phyloP scores from a whole-genome alignment of 2,797 vertebrate species.

The Anabacerthia variegaticeps region DNA sequence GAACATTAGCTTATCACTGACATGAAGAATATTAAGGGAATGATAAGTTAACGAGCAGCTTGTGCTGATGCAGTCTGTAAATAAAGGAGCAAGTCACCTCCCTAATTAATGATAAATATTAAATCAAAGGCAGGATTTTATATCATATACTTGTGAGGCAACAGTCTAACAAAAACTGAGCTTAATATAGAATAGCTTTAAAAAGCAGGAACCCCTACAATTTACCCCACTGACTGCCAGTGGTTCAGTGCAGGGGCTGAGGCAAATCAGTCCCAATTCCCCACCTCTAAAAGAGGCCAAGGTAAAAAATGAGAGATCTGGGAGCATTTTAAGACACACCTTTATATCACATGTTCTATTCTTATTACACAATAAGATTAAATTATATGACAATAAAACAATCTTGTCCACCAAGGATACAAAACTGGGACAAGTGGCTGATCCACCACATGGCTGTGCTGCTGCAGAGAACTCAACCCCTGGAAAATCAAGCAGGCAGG shows the following conservation, averaged over 20 bases:
- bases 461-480: neutral
- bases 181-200: neutral
- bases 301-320: neutral
- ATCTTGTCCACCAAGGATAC: neutral
- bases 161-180: neutral
- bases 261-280: neutral
- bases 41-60: conserved; percentile 51
- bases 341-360: neutral
- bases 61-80: conserved; percentile 44
- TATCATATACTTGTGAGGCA: neutral
- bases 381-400: neutral
- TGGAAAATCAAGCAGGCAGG: neutral
- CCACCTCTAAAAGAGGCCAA: neutral
- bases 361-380: neutral
- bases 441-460: accelerated
- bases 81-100: conserved; percentile 50
- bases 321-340: neutral
- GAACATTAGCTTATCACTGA: conserved; percentile 16
- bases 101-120: conserved; percentile 61
- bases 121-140: conserved; percentile 12
- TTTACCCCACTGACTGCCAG: neutral
- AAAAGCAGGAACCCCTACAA: neutral
- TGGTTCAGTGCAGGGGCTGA: accelerated
- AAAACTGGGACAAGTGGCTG: neutral
- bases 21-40: conserved; percentile 37